Evolutionary conservation across 1,140 invertebrate genomes (phyloP), one percentile per base, ranked within the genome.

Genomic region (Zophobas morio): DNA sequence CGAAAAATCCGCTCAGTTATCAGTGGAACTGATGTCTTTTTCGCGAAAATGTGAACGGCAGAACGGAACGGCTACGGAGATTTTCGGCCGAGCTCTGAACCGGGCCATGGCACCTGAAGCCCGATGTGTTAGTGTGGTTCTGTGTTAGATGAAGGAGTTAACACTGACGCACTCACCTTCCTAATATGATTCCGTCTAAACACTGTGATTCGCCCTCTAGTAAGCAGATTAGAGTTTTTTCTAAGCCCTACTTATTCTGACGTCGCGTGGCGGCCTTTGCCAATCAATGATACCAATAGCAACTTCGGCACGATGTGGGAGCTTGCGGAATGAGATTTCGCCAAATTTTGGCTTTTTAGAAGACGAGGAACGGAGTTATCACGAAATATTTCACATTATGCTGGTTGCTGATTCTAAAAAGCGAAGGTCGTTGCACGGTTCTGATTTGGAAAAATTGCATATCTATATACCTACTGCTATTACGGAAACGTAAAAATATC

Each of bases 141-240:
- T 37, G 66, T 73, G 70, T 34, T 56, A 40, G 49, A 32, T 74
- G 53, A 56, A 70, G 37, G 34, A 76, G 51, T 54, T 51, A 56
- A 47, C 66, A 40, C 57, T 63, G 6, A 33, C 37, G 8, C 47
- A 20, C 49, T 75, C 35, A 66, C 60, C 60, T 66, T 66, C 60
- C 60, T 66, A 78, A 66, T 37, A 85, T 85, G 84, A 85, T 83
- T 84, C 84, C 84, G 84, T 85, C 84, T 84, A 79, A 84, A 78
- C 79, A 84, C 80, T 84, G 82, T 85, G 84, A 84, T 82, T 75
- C 80, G 60, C 79, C 80, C 75, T 84, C 84, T 78, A 84, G 84
- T 84, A 84, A 84, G 84, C 74, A 47, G 46, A 51, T 71, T 76
- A 53, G 33, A 63, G n/a, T 76, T 70, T 40, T 76, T 51, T 20